Percentiles rank a stretch among this genome's conserved stretches.
These are phyloP conservation scores for Trilocha varians DNA, from an alignment of 2,888 invertebrate genomes.

Conservation along the genomic window DNA sequence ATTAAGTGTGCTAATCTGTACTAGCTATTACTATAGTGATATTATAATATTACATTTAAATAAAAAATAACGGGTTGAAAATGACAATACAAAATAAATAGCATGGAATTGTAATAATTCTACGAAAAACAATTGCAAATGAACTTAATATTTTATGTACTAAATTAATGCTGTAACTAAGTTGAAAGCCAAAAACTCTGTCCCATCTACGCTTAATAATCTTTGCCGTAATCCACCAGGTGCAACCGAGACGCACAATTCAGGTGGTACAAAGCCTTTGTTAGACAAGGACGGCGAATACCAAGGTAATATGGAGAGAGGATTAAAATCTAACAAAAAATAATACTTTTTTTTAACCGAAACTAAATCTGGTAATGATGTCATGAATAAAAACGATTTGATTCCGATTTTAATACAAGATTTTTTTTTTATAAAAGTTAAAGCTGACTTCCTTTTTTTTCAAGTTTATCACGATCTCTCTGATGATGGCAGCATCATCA, in stretches of 20 bases:
- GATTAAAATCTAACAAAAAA: not conserved
- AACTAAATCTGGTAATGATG: not conserved
- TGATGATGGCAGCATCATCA: too few species aligned
- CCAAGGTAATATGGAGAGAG: constrained; percentile 58
- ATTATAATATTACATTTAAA: too few species aligned
- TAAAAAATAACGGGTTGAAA: too few species aligned
- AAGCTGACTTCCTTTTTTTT: too few species aligned
- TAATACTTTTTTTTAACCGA: not conserved
- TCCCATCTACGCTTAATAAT: constrained; percentile 18
- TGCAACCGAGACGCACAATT: constrained; percentile 38
- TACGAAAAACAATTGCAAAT: too few species aligned
- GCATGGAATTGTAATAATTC: too few species aligned
- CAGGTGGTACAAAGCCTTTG: constrained; percentile 27
- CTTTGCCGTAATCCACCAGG: constrained; percentile 50
- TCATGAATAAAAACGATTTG: not conserved
- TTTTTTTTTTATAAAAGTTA: too few species aligned
- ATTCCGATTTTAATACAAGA: constrained; percentile 13
- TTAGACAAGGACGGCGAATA: constrained; percentile 33
- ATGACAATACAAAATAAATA: too few species aligned
- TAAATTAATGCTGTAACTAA: constrained; percentile 14
- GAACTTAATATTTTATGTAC: too few species aligned
- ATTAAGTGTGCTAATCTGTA: too few species aligned
- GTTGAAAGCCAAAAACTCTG: not conserved
- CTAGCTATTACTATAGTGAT: too few species aligned
- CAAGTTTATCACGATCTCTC: too few species aligned